phyloP scores from a whole-genome alignment of 2,113 vertebrate species.

The Amblyopsis rosae region DNA sequence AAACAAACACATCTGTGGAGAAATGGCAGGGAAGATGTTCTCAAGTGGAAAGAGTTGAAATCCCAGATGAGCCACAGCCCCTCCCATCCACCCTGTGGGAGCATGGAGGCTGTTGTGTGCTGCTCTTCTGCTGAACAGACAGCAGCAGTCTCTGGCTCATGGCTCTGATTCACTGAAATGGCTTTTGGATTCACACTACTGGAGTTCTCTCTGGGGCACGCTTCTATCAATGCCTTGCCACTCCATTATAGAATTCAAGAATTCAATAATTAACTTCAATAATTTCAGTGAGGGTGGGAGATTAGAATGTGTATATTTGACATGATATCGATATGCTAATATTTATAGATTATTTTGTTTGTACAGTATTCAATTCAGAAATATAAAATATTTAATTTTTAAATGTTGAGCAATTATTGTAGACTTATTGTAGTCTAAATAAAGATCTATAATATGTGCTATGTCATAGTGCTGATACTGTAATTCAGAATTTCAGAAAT shows the following conservation, averaged over 20 bases:
- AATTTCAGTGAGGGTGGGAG: neutral
- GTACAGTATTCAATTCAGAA: constrained; percentile 26
- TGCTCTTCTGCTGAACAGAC: no score
- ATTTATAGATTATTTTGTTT: no score
- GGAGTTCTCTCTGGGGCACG: constrained; percentile 47
- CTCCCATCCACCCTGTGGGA: no score
- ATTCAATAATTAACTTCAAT: constrained; percentile 37
- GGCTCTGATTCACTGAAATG: constrained; percentile 59
- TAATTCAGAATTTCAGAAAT: no score
- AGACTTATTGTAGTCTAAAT: constrained; percentile 15
- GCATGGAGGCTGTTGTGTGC: constrained; percentile 15
- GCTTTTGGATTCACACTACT: constrained; percentile 31
- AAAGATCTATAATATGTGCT: constrained; percentile 10
- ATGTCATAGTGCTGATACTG: constrained; percentile 19
- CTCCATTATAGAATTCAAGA: constrained; percentile 53
- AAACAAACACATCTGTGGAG: no score
- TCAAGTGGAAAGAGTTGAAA: neutral
- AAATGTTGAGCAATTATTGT: neutral
- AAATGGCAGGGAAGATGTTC: neutral
- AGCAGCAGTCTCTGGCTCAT: neutral
- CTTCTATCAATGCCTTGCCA: constrained; percentile 51
- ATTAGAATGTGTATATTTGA: neutral
- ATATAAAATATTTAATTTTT: constrained; percentile 24
- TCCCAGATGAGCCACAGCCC: constrained; percentile 2
- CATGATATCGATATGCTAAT: neutral